Base-by-base conservation (phyloP, 2,113 vertebrate genomes). In the Sardina pilchardus region DNA sequence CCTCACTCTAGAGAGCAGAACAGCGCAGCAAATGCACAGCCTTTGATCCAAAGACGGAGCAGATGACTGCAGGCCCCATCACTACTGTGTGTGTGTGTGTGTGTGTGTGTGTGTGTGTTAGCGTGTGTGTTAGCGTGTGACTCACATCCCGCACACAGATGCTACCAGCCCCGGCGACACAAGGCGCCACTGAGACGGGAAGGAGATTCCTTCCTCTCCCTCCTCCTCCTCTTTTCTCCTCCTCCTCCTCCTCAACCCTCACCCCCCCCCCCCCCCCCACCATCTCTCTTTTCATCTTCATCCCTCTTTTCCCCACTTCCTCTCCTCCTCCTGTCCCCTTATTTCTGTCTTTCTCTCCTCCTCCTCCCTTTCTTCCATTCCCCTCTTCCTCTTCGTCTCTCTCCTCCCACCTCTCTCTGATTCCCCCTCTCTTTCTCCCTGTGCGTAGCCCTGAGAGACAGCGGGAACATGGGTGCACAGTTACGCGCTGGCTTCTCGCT, bases 111-210 rank as follows among this genome's bases (percentile, higher is more conserved):
- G 67, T 36, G 26, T 34, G 67, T 36, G 67, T 75, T n/a, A n/a
- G 67, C 16, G n/a, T 75, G 67, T 75, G 67, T 75, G 67, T 75
- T 30, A 34, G 67, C 30, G 67, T 75, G 67, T 36, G 67, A 86
- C 56, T 85, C 85, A 89, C 91, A 93, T 90, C 91, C 91, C 90
- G 90, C 88, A 71, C 88, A 84, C 91, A 91, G 88, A 92, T 93
- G 90, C 86, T 90, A 63, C 81, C 81, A 36, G 87, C 88, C 85
- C 67, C 89, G 4, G 43, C 87, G 71, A 78, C 71, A 71, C 63
- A 78, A 78, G 90, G 85, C 86, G 88, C 63, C 81, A 48, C 82
- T 45, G 50, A 78, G 88, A 87, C 87, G 43, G 7, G 45, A 85
- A 82, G 88, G 80, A 78, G 85, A 48, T 85, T 45, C 83, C 39